Evolutionary conservation across 2,888 invertebrate species (phyloP), one percentile per base, ranked within the genome.

Genomic region (Apodemia zela): DNA sequence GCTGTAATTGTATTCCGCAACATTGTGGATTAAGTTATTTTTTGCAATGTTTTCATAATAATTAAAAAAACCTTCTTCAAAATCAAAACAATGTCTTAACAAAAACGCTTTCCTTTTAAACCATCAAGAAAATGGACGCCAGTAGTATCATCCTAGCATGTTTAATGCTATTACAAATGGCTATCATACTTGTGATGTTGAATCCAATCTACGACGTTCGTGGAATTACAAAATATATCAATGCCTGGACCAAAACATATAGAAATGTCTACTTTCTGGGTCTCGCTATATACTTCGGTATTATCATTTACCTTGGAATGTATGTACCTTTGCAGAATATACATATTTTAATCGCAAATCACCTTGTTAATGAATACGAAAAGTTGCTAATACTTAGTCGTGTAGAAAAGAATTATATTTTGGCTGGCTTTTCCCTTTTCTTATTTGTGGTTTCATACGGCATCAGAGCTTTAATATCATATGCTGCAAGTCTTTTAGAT

Each of bases 351-450:
- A 80, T 85, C 15, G 78, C 79, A 13, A 66, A 61, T 2, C 68
- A 72, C 2, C 47, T 42, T 42, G n/a, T 81, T 0, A 72, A 74
- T 13, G 75, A 81, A 2, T 72, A 76, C 47, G 81, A 89, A 1
- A 87, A 85, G 67, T 6, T 82, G 3, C 57, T 77, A 0, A 59
- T 85, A 2, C 65, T 87, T 1, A 78, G 74, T 54, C 76, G 73
- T n/a, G 73, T 84, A 0, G 87, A 87, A 65, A 87, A 82, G 73
- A 84, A 84, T 64, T 89, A 87, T 64, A 77, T 84, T 0, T 79
- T 86, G 15, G 80, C 88, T 64, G 88, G 87, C n/a, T 87, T 87
- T 63, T 89, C 89, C 0, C 73, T 89, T 13, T 88, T 87, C 63
- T 69, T 89, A 47, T 78, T 84, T 1, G 79, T 88, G 4, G 82